Evolutionary conservation across 2,888 invertebrate genomes (phyloP).

Genomic region (Spatulosminthurus flaviceps): DNA sequence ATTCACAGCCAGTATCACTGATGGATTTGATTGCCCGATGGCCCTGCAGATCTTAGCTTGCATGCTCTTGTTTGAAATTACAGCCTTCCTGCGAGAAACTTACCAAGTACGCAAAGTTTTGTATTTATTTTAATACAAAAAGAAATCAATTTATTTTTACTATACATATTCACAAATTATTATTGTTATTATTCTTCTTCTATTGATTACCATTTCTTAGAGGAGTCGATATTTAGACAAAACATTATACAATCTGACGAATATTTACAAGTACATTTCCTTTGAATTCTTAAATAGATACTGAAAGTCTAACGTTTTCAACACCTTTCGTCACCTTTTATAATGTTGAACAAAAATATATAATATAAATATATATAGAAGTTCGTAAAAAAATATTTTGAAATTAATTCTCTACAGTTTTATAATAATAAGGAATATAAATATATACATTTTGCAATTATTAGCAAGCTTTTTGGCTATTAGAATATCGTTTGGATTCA

Average conservation of each 20-base stretch:
- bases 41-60: constrained; percentile 92
- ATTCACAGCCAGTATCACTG: constrained; percentile 73
- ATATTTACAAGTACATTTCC: neutral
- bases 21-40: constrained; percentile 86
- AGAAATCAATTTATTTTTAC: neutral
- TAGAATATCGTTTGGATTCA: neutral
- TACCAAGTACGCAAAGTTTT: constrained; percentile 74
- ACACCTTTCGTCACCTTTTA: constrained; percentile 11
- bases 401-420: constrained; percentile 20
- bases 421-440: neutral
- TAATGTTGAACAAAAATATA: neutral
- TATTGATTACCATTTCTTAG: too few relatives aligned
- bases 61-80: constrained; percentile 94
- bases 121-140: constrained; percentile 29
- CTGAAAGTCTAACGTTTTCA: too few relatives aligned
- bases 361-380: neutral
- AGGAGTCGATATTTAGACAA: neutral
- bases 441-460: too few relatives aligned
- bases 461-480: constrained; percentile 35
- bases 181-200: neutral
- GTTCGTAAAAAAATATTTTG: neutral
- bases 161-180: constrained; percentile 29
- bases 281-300: too few relatives aligned
- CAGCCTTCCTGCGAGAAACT: constrained; percentile 94
- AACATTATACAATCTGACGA: constrained; percentile 27